These are phyloP conservation scores for Pseudomyrmex pallidus DNA, from an alignment of 1,140 invertebrate species.

Conservation along the genomic window DNA sequence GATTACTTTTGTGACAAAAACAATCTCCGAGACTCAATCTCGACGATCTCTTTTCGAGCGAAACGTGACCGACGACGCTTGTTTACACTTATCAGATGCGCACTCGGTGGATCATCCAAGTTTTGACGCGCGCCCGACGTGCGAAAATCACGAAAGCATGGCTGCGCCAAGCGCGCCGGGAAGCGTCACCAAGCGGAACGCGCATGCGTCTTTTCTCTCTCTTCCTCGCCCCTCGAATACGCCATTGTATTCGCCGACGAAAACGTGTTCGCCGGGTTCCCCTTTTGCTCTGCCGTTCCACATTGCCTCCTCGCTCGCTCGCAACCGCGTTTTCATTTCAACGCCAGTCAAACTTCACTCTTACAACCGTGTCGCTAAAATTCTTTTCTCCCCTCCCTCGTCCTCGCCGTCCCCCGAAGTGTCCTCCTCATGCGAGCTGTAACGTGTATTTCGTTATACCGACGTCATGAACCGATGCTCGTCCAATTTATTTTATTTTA, in stretches of 20 bases:
- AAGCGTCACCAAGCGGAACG: conserved; percentile 5
- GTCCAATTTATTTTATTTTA: no score
- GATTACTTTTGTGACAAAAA: neutral
- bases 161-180: conserved; percentile 31
- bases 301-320: no score
- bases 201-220: conserved; percentile 3
- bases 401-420: no score
- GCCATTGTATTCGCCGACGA: neutral
- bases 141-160: conserved; percentile 39
- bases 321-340: neutral
- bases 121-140: neutral
- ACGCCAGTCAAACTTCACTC: neutral
- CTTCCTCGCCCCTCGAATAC: neutral
- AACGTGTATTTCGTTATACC: no score
- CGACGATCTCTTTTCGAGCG: neutral
- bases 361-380: neutral
- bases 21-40: neutral
- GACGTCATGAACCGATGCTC: no score
- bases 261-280: neutral
- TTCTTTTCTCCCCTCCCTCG: no score
- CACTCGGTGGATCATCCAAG: neutral
- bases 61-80: neutral
- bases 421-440: no score
- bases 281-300: no score
- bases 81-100: neutral